Base-by-base conservation (phyloP, 2,888 invertebrate genomes). In the Lithophane semibrunnea region DNA sequence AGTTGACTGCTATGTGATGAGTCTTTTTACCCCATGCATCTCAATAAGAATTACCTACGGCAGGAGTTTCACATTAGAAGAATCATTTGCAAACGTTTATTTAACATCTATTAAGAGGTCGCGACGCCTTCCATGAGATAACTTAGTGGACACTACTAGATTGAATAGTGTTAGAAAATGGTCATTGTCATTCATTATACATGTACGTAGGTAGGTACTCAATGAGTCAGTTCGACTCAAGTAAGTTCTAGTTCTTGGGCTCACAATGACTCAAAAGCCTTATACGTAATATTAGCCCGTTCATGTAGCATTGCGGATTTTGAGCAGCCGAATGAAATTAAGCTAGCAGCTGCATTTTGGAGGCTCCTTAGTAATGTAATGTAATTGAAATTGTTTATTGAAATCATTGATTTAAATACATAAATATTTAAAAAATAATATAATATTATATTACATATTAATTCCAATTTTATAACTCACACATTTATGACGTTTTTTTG, bases 51-150 rank as follows among this genome's bases (percentile, higher is more conserved):
- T 12, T 29, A 24, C 12, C 77, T 77, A 9, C 42, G n/a, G n/a
- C 7, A 21, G 29, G n/a, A n/a, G 29, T 21, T 16, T 61, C 21
- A 7, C 13, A 18, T 47, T 67, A 37, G 44, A 67, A 61, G 29
- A 67, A 67, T 56, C 21, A 66, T 84, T 77, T 69, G 47, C 42
- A 82, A 79, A 75, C 37, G 70, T 77, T 77, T 70, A 58, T 66
- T 75, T 74, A 73, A 81, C 64, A 54, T 79, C 60, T 66, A 42
- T 60, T 44, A 64, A 63, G 52, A 60, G 64, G 24, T 83, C 60
- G 60, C 18, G 69, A 29, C 16, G 29, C 49, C 42, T 52, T 13
- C 29, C 60, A 66, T 47, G 21, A 24, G 54, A 63, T 77, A 70
- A 58, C 58, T 61, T 58, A 77, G 56, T 44, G 58, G 21, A 83